Conservation (phyloP, 2,113 vertebrate genomes). For the Dunckerocampus dactyliophorus region DNA sequence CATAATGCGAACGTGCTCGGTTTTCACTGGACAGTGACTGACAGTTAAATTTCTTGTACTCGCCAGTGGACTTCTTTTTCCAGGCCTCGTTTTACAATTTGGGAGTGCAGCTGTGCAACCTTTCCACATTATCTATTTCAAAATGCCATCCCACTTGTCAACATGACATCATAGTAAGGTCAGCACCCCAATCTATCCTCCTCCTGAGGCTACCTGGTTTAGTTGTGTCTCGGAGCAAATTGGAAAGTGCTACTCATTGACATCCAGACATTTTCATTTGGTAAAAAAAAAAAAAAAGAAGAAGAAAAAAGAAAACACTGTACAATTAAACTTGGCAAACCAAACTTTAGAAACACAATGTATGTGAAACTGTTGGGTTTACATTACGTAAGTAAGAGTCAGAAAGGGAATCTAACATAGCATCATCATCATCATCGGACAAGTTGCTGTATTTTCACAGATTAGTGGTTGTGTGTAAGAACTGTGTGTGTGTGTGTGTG, state of each 20-base stretch:
- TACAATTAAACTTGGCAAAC: neutral
- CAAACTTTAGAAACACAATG: neutral
- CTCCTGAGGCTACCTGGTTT: slow-evolving; percentile 49
- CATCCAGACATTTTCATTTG: slow-evolving; percentile 5
- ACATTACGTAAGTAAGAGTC: neutral
- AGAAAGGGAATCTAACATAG: too few relatives aligned
- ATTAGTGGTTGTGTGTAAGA: too few relatives aligned
- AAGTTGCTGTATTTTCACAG: too few relatives aligned
- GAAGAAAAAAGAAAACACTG: neutral
- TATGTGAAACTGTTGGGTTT: neutral
- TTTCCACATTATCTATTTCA: slow-evolving; percentile 64
- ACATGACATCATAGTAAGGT: slow-evolving; percentile 69
- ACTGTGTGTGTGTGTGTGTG: too few relatives aligned
- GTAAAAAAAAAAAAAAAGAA: slow-evolving; percentile 9
- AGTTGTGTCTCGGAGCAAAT: slow-evolving; percentile 55
- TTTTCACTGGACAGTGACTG: neutral
- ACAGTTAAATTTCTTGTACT: neutral
- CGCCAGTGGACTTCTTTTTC: neutral
- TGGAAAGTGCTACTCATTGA: slow-evolving; percentile 50
- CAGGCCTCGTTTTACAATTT: slow-evolving; percentile 23
- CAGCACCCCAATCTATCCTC: slow-evolving; percentile 67
- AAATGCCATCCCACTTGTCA: slow-evolving; percentile 73
- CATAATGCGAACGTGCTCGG: neutral
- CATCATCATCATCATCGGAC: too few relatives aligned
- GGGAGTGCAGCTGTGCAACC: slow-evolving; percentile 43